Evolutionary conservation across 2,113 vertebrate genomes (phyloP), one percentile per base, ranked within the genome.

Genomic region (Pipa parva): DNA sequence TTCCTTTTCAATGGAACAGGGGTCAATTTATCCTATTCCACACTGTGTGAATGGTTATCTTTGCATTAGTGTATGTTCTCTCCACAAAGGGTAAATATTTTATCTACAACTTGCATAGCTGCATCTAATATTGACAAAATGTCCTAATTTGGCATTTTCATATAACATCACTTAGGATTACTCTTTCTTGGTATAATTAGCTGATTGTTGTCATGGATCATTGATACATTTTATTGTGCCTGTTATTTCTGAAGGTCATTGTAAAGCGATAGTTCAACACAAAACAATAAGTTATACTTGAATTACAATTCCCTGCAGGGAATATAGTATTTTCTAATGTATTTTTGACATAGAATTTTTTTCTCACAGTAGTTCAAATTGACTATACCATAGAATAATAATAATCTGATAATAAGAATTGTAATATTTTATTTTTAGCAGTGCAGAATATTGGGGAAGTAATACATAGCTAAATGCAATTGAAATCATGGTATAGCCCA

Each of bases 51-150:
- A 17, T 17, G 27, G 50, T 24, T 52, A 52, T 26, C 50, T 26
- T 12, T 17, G 50, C 5, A 27, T 56, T 56, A 56, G 21, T 26
- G 2, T 37, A 52, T 37, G 29, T 29, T 58, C 31, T 33, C 49
- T 12, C 37, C 11, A 31, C 25, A 67, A 42, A 58, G 5, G 11
- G 46, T 59, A 68, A 52, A 37, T 60, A 33, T 51, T 56, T 56
- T 59, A 49, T 58, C 24, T 50, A 28, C 10, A 39, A 51, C 28
- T 37, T 51, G 39, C 24, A 29, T 13, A 42, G 65, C 48, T 58
- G 26, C 65, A 60, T 28, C 51, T 27, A 18, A 25, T 59, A 68
- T 68, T 67, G 64, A 67, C 59, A 59, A 68, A 51, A 26, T 68
- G 65, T 42, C 65, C 2, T 36, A 21, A 68, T 52, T 6, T 51